phyloP scores from a whole-genome alignment of 2,797 vertebrate species.

The Phoxinus dragarum region DNA sequence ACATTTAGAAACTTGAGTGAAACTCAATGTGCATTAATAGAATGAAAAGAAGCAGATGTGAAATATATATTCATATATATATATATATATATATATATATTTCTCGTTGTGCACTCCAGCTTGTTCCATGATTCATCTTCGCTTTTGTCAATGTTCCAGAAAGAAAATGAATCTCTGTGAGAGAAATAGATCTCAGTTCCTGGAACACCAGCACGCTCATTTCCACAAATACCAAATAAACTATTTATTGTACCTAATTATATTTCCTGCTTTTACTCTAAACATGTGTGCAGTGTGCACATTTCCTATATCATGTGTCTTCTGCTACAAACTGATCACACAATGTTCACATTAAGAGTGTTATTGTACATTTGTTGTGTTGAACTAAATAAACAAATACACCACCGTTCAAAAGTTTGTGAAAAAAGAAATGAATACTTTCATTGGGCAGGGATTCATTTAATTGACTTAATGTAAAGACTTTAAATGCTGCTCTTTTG shows the following conservation, averaged over 20 bases:
- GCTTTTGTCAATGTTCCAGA: slow-evolving; percentile 10
- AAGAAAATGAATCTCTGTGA: slow-evolving; percentile 1
- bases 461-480: background rate
- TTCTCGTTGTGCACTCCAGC: background rate
- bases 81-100: background rate
- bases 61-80: background rate
- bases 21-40: background rate
- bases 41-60: background rate
- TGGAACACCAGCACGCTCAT: background rate
- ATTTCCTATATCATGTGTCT: background rate
- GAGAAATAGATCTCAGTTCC: background rate
- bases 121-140: slow-evolving; percentile 10
- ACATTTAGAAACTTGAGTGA: background rate
- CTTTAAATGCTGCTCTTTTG: background rate
- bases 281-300: background rate
- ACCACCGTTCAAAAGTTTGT: too few relatives aligned
- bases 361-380: background rate
- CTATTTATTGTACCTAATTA: background rate
- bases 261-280: background rate
- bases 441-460: background rate
- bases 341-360: background rate
- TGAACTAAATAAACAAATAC: background rate
- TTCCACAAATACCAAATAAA: slow-evolving; percentile 2
- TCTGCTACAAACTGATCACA: background rate
- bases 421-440: background rate